Evolutionary conservation across 2,888 invertebrate species (phyloP), one percentile per base, ranked within the genome.

Genomic region (Hemicrepidius hirtus): DNA sequence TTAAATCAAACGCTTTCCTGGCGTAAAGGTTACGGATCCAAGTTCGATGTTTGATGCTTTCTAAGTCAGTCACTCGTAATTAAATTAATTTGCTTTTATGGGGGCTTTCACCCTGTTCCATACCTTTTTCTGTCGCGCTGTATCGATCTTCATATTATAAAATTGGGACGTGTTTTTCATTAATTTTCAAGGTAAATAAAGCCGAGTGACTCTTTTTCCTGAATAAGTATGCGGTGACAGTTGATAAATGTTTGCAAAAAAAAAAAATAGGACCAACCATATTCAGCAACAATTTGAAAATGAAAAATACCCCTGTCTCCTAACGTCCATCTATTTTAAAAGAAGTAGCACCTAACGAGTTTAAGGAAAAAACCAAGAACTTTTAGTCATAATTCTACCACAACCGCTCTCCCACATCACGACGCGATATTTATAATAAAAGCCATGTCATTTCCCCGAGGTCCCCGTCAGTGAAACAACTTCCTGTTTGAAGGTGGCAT

Each of bases 371-470:
- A 55, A 28, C 18, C 20, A 18, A 32, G 49, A 37, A 40, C 21
- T 16, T 32, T 20, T 16, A 32, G 57, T 12, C 57, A 57, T 57
- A 68, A 55, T 66, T 66, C 16, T 44, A 44, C 28, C 20, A 35
- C 20, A 20, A 65, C 40, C 18, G 21, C 37, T 53, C 7, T 6
- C 28, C 9, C 53, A 24, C 28, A 32, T 53, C 50, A 32, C 35
- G 24, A 55, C 41, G 24, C 66, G 20, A 65, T 41, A 66, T 66
- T 66, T 66, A 57, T 66, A 66, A 66, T 66, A 66, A 66, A 65
- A 53, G 50, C 40, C 40, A 50, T 18, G 66, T 41, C 40, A 55
- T 66, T 35, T 40, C 53, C 66, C 41, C 40, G 64, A 57, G 57
- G 57, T 18, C 37, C 32, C 32, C 57, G 57, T 57, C 57, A 57